Base-by-base conservation (phyloP, 2,888 invertebrate genomes). In the Tortrix viridana region DNA sequence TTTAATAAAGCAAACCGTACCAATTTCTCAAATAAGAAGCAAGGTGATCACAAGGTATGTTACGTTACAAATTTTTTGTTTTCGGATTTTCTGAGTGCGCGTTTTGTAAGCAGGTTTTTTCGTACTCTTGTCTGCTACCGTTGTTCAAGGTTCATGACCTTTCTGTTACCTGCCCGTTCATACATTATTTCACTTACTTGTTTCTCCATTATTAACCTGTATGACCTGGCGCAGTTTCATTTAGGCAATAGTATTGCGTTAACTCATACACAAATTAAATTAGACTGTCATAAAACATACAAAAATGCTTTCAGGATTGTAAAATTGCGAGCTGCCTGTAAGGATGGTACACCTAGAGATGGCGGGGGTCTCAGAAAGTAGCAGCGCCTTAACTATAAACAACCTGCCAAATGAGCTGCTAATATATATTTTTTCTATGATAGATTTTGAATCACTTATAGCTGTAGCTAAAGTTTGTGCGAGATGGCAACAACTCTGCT, bases 321-420 rank as follows among this genome's bases (percentile, higher is more conserved):
- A 72, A 75, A 71, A 74, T 74, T 69, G 74, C 67, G 73, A 71
- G 72, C 71, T 71, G 71, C 74, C 65, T 71, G 68, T 69, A 75
- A 89, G 79, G 74, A 91, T 92, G 91, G 91, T 92, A 76, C 90
- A 90, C 79, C 87, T 91, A 70, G 88, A 90, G 81, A 86, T 88
- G 85, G 81, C 85, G 74, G 87, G 84, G 74, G 74, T 80, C 43
- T 84, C 84, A 70, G 73, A 76, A 69, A 77, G 79, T 69, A 69
- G 78, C 67, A 81, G 85, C 68, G 70, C 76, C 65, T 78, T 90
- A 58, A 83, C 86, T 64, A 89, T 92, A 79, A 92, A 92, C 81
- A 91, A 92, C 74, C 83, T 92, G 76, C 92, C 92, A 54, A 92
- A 92, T 79, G 92, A 92, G 81, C 83, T 92, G 75, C 85, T 92